Evolutionary conservation across 1,140 invertebrate genomes (phyloP).

Genomic region (Caligus rogercresseyi): DNA sequence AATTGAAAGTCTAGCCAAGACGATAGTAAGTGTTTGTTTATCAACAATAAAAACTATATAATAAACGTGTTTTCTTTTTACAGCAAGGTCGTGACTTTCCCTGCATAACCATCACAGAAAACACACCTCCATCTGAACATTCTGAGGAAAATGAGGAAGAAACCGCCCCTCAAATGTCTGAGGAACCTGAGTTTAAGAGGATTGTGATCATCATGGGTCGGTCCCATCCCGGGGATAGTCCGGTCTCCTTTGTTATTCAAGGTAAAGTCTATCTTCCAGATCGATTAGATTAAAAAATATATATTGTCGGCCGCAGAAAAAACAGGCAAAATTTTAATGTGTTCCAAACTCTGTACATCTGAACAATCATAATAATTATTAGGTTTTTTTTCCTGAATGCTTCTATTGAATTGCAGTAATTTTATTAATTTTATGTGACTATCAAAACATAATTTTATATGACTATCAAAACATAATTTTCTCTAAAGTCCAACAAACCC

Average conservation of each 20-base stretch:
- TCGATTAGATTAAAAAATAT: not conserved
- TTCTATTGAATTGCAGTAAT: too few relatives aligned
- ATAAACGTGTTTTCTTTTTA: conserved; percentile 24
- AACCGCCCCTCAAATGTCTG: not conserved
- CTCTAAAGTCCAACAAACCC: too few relatives aligned
- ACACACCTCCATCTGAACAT: too few relatives aligned
- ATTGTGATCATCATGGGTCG: conserved; percentile 60
- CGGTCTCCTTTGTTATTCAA: conserved; percentile 81
- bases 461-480: too few relatives aligned
- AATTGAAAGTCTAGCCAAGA: not conserved
- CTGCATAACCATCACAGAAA: conserved; percentile 54
- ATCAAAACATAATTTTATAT: too few relatives aligned
- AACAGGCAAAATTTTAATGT: too few relatives aligned
- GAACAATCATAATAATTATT: too few relatives aligned
- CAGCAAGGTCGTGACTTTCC: conserved; percentile 78
- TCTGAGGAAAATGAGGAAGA: not conserved
- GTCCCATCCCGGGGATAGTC: conserved; percentile 78
- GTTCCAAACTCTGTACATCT: too few relatives aligned
- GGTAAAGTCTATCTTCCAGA: conserved; percentile 32
- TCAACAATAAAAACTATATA: not conserved
- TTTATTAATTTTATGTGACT: too few relatives aligned
- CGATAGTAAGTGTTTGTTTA: conserved; percentile 2
- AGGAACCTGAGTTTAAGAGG: conserved; percentile 32
- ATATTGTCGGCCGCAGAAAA: not conserved
- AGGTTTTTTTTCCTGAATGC: too few relatives aligned